These are phyloP conservation scores for Sebastes iracundus DNA, from an alignment of 2,797 vertebrate species.

Conservation along the genomic window DNA sequence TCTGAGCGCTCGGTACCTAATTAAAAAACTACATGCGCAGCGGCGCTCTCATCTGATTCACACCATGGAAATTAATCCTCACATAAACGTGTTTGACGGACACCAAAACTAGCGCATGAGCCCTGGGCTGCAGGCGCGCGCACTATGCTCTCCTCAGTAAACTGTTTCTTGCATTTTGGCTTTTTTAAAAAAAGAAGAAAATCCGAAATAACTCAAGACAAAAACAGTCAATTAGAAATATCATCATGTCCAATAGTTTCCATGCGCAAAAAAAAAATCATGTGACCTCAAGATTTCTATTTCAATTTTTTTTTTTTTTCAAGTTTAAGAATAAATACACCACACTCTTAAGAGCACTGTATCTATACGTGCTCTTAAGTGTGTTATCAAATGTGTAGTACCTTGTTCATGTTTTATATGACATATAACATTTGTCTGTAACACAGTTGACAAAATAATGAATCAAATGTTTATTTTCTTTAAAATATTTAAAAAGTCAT, in stretches of 20 bases:
- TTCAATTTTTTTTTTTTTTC: not conserved
- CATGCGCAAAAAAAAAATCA: not conserved
- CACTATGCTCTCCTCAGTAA: constrained; percentile 10
- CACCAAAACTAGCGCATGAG: constrained; percentile 43
- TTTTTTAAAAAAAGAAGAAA: not conserved
- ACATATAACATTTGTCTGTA: no score
- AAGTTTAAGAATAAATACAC: not conserved
- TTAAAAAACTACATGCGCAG: constrained; percentile 98
- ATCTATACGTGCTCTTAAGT: no score
- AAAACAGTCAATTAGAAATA: not conserved
- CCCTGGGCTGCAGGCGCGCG: constrained; percentile 1
- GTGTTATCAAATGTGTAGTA: no score
- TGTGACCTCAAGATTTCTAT: not conserved
- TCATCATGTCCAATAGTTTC: not conserved
- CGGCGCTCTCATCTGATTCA: constrained; percentile 93
- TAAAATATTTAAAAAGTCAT: no score
- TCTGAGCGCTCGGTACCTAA: constrained; percentile 92
- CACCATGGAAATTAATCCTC: constrained; percentile 97
- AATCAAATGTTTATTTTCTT: no score
- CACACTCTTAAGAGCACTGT: not conserved
- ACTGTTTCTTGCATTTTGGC: constrained; percentile 41
- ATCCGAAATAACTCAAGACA: constrained; percentile 7
- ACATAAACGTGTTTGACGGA: constrained; percentile 94
- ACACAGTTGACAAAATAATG: no score
- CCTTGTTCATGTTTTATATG: no score